Conservation (phyloP, 2,888 invertebrate genomes). For the Spilosoma lubricipeda region DNA sequence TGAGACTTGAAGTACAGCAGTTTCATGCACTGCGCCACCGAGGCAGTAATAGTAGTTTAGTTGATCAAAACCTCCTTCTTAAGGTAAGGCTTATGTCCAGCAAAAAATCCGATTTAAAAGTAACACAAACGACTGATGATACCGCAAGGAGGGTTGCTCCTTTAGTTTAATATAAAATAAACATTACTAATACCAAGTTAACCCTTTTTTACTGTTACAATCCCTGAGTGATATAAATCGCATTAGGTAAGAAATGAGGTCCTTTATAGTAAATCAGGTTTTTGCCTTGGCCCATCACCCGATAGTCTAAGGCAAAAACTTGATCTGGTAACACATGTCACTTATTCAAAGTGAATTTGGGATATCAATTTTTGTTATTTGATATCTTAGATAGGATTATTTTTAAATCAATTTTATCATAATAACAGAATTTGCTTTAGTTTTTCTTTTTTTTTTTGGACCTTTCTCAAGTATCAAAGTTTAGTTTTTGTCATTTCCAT, state of each 20-base stretch:
- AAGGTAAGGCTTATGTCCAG: too few species aligned
- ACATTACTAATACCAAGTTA: neutral
- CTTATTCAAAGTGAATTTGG: slow-evolving; percentile 25
- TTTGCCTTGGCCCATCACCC: neutral
- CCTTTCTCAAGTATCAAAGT: too few species aligned
- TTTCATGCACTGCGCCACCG: too few species aligned
- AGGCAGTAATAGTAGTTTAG: too few species aligned
- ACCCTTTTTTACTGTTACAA: neutral
- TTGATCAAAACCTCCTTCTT: too few species aligned
- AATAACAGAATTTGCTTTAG: neutral
- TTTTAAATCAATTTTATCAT: neutral
- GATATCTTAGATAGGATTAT: slow-evolving; percentile 20
- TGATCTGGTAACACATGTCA: slow-evolving; percentile 31
- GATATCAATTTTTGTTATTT: slow-evolving; percentile 31
- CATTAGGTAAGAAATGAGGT: slow-evolving; percentile 19
- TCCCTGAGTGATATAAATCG: slow-evolving; percentile 30
- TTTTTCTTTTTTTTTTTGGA: too few species aligned
- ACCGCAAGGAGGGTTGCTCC: too few species aligned
- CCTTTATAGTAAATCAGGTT: neutral
- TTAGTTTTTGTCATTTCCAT: too few species aligned
- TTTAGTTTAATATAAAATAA: neutral
- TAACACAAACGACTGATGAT: too few species aligned
- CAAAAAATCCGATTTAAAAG: too few species aligned
- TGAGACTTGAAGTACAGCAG: too few species aligned
- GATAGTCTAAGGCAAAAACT: slow-evolving; percentile 36